Conservation (phyloP, 2,113 vertebrate genomes). For the Strix uralensis region DNA sequence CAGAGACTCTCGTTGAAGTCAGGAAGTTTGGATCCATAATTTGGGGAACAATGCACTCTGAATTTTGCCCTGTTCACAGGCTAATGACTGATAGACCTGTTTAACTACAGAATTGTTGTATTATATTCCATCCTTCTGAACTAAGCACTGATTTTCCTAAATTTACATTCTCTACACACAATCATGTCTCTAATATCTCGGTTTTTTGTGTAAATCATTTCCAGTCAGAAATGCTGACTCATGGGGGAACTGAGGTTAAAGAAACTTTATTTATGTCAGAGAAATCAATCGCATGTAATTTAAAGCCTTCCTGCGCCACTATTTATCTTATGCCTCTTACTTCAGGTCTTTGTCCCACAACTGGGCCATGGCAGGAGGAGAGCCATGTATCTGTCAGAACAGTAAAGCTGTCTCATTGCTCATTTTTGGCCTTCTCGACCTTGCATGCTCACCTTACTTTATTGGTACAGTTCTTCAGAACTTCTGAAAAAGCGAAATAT, state of each 20-base stretch:
- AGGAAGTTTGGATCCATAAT: background rate
- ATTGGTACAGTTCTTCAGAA: slow-evolving; percentile 5
- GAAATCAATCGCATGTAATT: slow-evolving; percentile 38
- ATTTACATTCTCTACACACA: background rate
- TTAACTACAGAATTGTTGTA: background rate
- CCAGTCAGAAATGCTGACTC: slow-evolving; percentile 19
- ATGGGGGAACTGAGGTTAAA: slow-evolving; percentile 6
- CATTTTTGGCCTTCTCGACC: slow-evolving; percentile 42
- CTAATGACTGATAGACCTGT: background rate
- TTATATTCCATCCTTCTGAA: background rate
- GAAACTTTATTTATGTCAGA: slow-evolving; percentile 37
- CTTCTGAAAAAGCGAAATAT: slow-evolving; percentile 6
- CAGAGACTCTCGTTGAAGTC: background rate
- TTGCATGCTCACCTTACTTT: slow-evolving; percentile 4
- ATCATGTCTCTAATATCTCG: background rate
- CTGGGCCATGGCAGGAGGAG: background rate
- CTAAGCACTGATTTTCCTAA: background rate
- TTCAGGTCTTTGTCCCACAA: background rate
- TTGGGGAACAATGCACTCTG: background rate
- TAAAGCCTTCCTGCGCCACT: slow-evolving; percentile 4
- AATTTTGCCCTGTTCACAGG: background rate
- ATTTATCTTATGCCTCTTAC: slow-evolving; percentile 28
- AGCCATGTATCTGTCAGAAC: slow-evolving; percentile 35
- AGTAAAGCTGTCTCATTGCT: slow-evolving; percentile 24
- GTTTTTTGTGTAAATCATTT: background rate